Evolutionary conservation across 2,888 invertebrate species (phyloP).

Genomic region (Euzophera pinguis): DNA sequence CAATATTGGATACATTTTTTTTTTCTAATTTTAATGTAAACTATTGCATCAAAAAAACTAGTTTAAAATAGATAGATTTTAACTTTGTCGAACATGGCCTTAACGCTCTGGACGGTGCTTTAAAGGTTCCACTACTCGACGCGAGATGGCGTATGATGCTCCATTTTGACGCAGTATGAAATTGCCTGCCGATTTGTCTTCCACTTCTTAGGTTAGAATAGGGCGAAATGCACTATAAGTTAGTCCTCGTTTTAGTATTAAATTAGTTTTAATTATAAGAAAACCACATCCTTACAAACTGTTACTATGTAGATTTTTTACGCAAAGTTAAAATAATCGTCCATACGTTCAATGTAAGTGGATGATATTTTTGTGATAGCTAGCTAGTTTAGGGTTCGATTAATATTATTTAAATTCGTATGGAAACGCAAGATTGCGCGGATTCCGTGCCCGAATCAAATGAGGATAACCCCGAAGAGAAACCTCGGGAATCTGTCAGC

Average conservation of each 20-base stretch:
- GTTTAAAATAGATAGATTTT: no score
- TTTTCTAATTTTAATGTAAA: no score
- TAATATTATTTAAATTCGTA: not conserved
- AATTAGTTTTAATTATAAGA: not conserved
- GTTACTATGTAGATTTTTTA: not conserved
- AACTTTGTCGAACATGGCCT: no score
- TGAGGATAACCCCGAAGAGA: constrained; percentile 7
- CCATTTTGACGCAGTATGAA: constrained; percentile 9
- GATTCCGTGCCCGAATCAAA: constrained; percentile 5
- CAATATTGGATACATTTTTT: no score
- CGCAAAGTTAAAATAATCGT: not conserved
- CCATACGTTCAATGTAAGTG: not conserved
- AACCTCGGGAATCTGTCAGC: constrained; percentile 6
- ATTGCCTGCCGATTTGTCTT: not conserved
- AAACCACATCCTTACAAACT: not conserved
- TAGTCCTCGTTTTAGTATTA: constrained; percentile 4
- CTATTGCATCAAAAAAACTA: no score
- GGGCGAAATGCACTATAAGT: not conserved
- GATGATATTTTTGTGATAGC: constrained; percentile 1
- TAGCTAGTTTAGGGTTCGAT: not conserved
- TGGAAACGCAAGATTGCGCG: constrained; percentile 6
- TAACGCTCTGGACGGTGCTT: not conserved
- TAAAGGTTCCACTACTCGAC: constrained; percentile 7
- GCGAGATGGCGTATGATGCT: constrained; percentile 12
- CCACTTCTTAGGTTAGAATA: constrained; percentile 5